phyloP scores from a whole-genome alignment of 1,140 invertebrate species.

The Tyrophagus putrescentiae region DNA sequence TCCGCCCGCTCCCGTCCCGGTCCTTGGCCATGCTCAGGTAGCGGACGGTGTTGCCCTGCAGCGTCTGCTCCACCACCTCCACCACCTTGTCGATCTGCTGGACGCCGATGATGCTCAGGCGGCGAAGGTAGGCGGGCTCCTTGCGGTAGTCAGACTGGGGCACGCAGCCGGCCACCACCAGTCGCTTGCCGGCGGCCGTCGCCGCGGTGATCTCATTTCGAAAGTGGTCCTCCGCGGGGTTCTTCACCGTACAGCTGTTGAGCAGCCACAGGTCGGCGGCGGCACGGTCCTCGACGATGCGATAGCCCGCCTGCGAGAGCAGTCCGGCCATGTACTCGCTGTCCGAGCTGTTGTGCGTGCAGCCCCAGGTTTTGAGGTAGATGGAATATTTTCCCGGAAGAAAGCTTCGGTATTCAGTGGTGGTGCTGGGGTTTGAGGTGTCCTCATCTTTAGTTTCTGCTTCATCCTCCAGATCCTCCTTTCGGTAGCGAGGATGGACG shows the following conservation, averaged over 20 bases:
- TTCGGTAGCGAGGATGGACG: background rate
- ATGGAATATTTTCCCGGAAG: conserved; percentile 64
- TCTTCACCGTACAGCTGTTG: conserved; percentile 96
- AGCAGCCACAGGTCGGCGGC: conserved; percentile 82
- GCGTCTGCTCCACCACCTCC: conserved; percentile 92
- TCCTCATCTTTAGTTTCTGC: background rate
- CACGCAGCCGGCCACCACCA: conserved; percentile 92
- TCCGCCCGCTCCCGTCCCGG: conserved; percentile 50
- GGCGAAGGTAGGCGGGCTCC: conserved; percentile 47
- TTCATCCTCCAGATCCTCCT: background rate
- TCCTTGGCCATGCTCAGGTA: conserved; percentile 65
- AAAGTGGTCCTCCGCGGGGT: conserved; percentile 89
- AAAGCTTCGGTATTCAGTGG: conserved; percentile 3
- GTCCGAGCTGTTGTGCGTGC: conserved; percentile 88
- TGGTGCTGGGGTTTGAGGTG: background rate
- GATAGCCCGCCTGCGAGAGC: conserved; percentile 69
- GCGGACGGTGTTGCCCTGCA: conserved; percentile 75
- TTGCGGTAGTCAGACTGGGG: conserved; percentile 47
- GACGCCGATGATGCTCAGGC: conserved; percentile 82
- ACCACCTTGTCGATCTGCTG: conserved; percentile 96
- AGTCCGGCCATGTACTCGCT: conserved; percentile 91
- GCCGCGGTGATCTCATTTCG: conserved; percentile 76
- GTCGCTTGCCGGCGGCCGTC: conserved; percentile 54
- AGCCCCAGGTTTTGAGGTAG: conserved; percentile 93
- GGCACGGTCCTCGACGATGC: conserved; percentile 60